Conservation (phyloP, 2,888 invertebrate genomes). For the Aleiodes leptofemur region DNA sequence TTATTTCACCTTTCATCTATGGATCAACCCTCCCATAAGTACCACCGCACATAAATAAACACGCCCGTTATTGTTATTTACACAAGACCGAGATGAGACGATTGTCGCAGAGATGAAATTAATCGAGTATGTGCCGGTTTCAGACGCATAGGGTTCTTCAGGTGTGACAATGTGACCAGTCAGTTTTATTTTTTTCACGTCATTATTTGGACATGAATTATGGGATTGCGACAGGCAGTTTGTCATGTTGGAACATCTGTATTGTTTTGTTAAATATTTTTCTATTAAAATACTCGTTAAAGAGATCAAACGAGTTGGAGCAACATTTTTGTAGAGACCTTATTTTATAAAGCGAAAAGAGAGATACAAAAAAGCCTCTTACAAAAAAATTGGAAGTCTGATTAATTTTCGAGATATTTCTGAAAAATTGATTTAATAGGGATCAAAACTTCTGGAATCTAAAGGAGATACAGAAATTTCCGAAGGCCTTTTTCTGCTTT, state of each 20-base stretch:
- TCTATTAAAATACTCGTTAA: not conserved
- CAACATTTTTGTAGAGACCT: too few relatives aligned
- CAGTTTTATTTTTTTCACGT: conserved; percentile 18
- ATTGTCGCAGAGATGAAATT: conserved; percentile 1
- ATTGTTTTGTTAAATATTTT: not conserved
- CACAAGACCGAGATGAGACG: conserved; percentile 26
- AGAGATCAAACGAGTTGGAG: not conserved
- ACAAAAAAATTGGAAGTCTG: not conserved
- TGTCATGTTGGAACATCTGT: conserved; percentile 25
- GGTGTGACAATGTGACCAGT: conserved; percentile 14
- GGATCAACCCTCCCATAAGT: conserved; percentile 21
- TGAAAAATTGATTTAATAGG: conserved; percentile 41
- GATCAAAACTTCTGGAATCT: too few relatives aligned
- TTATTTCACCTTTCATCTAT: conserved; percentile 56
- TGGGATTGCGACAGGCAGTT: not conserved
- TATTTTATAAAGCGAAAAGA: too few relatives aligned
- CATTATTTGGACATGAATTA: conserved; percentile 26
- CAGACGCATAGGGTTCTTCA: not conserved
- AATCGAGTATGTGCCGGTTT: conserved; percentile 13
- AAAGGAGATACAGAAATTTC: conserved; percentile 7
- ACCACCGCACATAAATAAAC: conserved; percentile 51
- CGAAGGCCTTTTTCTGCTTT: too few relatives aligned
- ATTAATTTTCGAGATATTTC: too few relatives aligned
- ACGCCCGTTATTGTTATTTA: conserved; percentile 48
- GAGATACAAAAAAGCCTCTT: not conserved